Evolutionary conservation across 2,888 invertebrate species (phyloP), one percentile per base, ranked within the genome.

Genomic region (Adela reaumurella): DNA sequence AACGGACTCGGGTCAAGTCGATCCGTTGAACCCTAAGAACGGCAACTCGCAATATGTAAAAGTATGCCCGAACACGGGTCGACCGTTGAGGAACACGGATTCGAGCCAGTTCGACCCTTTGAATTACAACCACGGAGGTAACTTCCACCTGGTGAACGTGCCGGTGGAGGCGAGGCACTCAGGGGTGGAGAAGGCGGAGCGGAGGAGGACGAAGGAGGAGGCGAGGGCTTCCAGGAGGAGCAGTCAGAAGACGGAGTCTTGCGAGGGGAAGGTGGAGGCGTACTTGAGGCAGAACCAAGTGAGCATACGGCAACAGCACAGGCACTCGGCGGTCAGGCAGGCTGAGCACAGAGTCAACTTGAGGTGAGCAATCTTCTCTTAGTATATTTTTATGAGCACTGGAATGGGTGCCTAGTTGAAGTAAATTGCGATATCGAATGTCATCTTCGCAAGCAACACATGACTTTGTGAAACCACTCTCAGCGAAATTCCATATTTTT

Each of bases 31-130:
- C 24, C 47, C 24, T 17, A 41, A 53, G 51, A 52, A 49, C 55
- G 50, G 50, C 52, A 43, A 51, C 35, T 43, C 53, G 24, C 6
- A 8, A 8, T 17, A 41, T 35, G 17, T 14, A 41, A 51, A 63
- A 41, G 60, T 72, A 61, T 57, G 56, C 24, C 52, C 57, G 49
- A 56, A 58, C 52, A 55, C 61, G 16, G 55, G 61, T 18, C 60
- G 61, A 29, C 56, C 61, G 48, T 52, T 61, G 42, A 64, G 65
- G 45, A 66, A 63, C 18, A 51, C 66, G 10, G 55, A 63, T 0
- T 82, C 85, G 60, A 55, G 83, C 52, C 60, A 89, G 72, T 64
- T 89, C 59, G 77, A 88, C 74, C 68, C 90, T 57, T 63, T 89
- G 76, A 58, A 90, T 78, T 59, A 85, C 74, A 60, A 89, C 70